These are phyloP conservation scores for Odontophorus gujanensis DNA, from an alignment of 2,113 vertebrate species.

Conservation along the genomic window DNA sequence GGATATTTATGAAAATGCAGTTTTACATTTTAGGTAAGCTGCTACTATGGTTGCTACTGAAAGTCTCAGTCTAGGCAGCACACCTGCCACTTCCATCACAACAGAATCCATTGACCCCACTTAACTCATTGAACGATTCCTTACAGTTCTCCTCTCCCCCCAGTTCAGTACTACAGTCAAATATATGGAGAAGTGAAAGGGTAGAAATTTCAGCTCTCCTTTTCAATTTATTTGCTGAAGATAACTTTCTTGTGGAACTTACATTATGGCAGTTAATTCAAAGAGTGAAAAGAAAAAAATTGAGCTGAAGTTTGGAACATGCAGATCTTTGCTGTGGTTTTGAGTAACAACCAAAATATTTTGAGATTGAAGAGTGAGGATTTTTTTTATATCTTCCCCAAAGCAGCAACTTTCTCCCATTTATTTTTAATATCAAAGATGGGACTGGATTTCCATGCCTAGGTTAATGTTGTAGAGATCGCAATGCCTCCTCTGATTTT, in stretches of 20 bases:
- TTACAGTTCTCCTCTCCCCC: neutral
- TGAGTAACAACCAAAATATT: neutral
- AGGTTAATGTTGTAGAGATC: neutral
- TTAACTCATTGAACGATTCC: neutral
- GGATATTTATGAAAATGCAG: neutral
- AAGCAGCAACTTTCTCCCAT: neutral
- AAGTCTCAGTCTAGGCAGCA: neutral
- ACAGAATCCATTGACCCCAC: neutral
- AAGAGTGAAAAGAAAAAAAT: neutral
- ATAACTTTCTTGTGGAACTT: neutral
- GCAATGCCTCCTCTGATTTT: neutral
- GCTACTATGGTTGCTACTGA: neutral
- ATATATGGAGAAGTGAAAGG: neutral
- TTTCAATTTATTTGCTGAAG: neutral
- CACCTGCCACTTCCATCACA: neutral
- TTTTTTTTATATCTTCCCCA: neutral
- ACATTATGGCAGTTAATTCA: neutral
- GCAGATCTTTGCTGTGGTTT: neutral
- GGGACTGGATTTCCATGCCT: neutral
- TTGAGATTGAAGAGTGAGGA: neutral
- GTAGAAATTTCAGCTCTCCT: neutral
- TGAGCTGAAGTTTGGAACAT: neutral
- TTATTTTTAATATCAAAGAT: neutral
- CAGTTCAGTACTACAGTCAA: neutral
- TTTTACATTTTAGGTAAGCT: neutral